phyloP scores from a whole-genome alignment of 1,140 invertebrate species.

The Drosophila bipectinata region DNA sequence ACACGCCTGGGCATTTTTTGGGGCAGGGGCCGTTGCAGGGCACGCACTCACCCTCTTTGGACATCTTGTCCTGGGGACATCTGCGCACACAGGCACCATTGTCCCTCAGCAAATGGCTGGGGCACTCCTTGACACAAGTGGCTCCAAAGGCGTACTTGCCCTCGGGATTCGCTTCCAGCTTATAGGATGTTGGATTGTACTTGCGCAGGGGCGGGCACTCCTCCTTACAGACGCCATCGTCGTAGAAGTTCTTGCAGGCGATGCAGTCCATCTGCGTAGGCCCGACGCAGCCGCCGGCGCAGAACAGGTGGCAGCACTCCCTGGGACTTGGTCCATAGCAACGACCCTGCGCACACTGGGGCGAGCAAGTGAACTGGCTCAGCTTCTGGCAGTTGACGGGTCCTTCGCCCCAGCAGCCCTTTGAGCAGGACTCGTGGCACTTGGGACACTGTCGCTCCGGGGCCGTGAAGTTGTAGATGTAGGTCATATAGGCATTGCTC shows the following conservation, averaged over 20 bases:
- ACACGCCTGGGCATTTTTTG: constrained; percentile 92
- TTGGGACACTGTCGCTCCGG: constrained; percentile 91
- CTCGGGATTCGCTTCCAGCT: constrained; percentile 95
- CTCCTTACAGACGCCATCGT: constrained; percentile 97
- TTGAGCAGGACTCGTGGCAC: constrained; percentile 91
- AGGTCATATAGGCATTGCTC: constrained; percentile 51
- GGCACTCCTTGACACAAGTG: constrained; percentile 97
- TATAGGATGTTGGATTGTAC: constrained; percentile 96
- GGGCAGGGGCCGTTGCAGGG: constrained; percentile 97
- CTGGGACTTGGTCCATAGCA: constrained; percentile 96
- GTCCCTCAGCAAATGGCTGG: constrained; percentile 96
- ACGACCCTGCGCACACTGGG: constrained; percentile 95
- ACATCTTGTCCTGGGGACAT: constrained; percentile 96
- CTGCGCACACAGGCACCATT: constrained; percentile 96
- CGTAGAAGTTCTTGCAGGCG: constrained; percentile 97
- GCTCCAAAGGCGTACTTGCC: constrained; percentile 98
- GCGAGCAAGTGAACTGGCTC: constrained; percentile 96
- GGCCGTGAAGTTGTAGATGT: constrained; percentile 93
- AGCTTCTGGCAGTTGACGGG: constrained; percentile 97
- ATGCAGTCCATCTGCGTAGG: constrained; percentile 97
- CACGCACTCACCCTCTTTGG: constrained; percentile 94
- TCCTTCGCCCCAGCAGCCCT: constrained; percentile 97
- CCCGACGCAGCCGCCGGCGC: constrained; percentile 97
- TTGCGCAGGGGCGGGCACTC: constrained; percentile 97
- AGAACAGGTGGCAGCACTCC: constrained; percentile 98